phyloP scores from a whole-genome alignment of 2,888 invertebrate species.

The Craniophora ligustri region DNA sequence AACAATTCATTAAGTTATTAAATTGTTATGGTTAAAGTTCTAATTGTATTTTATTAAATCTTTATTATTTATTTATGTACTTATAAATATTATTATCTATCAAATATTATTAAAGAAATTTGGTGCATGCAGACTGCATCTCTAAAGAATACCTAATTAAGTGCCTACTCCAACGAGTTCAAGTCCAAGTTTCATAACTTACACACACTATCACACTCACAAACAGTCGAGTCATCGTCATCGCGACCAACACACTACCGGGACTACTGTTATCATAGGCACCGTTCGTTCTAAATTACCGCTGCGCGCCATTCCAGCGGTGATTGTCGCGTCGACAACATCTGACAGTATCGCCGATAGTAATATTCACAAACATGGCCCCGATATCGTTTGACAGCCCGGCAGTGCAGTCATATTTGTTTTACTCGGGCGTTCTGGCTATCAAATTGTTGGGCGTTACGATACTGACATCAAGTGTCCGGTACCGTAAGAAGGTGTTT shows the following conservation, averaged over 20 bases:
- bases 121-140: too few species aligned
- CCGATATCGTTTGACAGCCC: conserved; percentile 61
- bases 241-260: conserved; percentile 10
- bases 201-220: too few species aligned
- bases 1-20: conserved; percentile 9
- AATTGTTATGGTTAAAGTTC: conserved; percentile 13
- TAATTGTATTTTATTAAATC: conserved; percentile 24
- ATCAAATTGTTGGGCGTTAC: conserved; percentile 68
- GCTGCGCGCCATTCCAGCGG: conserved; percentile 32
- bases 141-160: too few species aligned
- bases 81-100: too few species aligned
- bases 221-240: conserved; percentile 21
- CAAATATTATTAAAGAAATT: too few species aligned
- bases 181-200: too few species aligned
- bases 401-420: conserved; percentile 67
- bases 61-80: too few species aligned
- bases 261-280: conserved; percentile 1
- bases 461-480: conserved; percentile 61
- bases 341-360: conserved; percentile 17
- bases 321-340: conserved; percentile 23
- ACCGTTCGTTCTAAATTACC: conserved; percentile 2
- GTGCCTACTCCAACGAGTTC: too few species aligned
- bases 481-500: conserved; percentile 69
- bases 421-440: conserved; percentile 69
- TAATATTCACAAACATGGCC: conserved; percentile 44